phyloP scores from a whole-genome alignment of 2,797 vertebrate genomes.

The Pangasius sanitwongsei region DNA sequence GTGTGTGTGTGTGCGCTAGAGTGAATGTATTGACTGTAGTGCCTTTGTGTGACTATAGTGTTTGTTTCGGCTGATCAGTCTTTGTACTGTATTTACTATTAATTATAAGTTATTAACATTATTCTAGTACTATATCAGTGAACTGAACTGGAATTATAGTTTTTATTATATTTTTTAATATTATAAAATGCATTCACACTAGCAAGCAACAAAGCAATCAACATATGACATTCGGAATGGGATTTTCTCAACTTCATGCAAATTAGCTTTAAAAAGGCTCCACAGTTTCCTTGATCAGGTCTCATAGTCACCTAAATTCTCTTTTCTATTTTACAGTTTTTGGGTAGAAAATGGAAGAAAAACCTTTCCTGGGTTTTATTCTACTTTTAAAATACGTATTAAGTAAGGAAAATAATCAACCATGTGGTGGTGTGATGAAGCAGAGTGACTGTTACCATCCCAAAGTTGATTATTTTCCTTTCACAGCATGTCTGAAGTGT shows the following conservation, averaged over 20 bases:
- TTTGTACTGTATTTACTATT: conserved; percentile 10
- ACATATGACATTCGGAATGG: neutral
- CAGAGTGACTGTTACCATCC: neutral
- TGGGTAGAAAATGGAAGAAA: neutral
- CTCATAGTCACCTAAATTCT: neutral
- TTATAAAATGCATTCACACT: neutral
- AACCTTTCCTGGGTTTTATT: neutral
- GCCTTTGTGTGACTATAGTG: conserved; percentile 26
- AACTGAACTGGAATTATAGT: neutral
- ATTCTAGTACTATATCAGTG: neutral
- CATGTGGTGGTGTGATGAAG: neutral
- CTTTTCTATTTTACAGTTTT: neutral
- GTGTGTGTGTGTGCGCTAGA: conserved; percentile 13
- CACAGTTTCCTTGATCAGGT: neutral
- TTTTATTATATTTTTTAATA: neutral
- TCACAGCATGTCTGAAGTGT: neutral
- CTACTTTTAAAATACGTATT: neutral
- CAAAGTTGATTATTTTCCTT: neutral
- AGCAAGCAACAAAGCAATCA: neutral
- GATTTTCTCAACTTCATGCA: neutral
- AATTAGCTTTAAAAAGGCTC: neutral
- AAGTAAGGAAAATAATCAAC: neutral
- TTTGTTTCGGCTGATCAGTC: conserved; percentile 15
- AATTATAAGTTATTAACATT: neutral
- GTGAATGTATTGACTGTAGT: conserved; percentile 19